Percentiles rank a stretch among this genome's conserved stretches.
Conservation (phyloP, 2,888 invertebrate genomes). For the Drosophila heteroneura region DNA sequence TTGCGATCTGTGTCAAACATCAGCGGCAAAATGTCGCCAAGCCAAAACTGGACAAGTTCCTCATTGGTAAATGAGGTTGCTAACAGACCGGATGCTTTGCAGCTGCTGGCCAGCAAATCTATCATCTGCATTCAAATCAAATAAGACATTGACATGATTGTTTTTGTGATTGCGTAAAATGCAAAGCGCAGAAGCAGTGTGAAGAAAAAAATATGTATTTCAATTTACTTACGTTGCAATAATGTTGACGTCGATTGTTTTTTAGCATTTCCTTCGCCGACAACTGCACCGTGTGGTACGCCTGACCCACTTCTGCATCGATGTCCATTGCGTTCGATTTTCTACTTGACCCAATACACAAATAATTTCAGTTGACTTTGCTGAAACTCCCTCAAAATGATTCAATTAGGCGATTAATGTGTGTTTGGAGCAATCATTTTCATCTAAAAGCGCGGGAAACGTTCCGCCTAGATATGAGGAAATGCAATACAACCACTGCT, state of each 20-base stretch:
- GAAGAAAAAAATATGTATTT: neutral
- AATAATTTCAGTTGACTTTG: neutral
- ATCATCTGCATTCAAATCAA: conserved; percentile 82
- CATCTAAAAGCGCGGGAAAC: conserved; percentile 65
- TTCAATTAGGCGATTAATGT: conserved; percentile 10
- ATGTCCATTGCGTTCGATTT: conserved; percentile 67
- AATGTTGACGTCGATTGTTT: conserved; percentile 83
- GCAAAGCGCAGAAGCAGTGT: conserved; percentile 24
- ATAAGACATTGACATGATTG: conserved; percentile 17
- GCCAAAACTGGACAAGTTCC: conserved; percentile 86
- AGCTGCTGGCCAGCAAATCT: conserved; percentile 84
- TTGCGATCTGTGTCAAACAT: conserved; percentile 83
- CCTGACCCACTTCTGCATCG: conserved; percentile 73
- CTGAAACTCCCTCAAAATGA: conserved; percentile 10
- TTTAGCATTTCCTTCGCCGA: conserved; percentile 84
- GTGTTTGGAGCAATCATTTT: conserved; percentile 23
- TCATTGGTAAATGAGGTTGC: conserved; percentile 80
- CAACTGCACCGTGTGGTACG: conserved; percentile 82
- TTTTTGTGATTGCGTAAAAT: conserved; percentile 16
- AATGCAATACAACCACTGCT: neutral
- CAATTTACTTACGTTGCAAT: conserved; percentile 81
- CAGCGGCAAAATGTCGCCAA: conserved; percentile 86
- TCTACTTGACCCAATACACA: neutral
- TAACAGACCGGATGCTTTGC: conserved; percentile 81
- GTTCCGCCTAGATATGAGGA: conserved; percentile 22